Base-by-base conservation (phyloP, 1,140 invertebrate genomes). In the Drosophila obscura region DNA sequence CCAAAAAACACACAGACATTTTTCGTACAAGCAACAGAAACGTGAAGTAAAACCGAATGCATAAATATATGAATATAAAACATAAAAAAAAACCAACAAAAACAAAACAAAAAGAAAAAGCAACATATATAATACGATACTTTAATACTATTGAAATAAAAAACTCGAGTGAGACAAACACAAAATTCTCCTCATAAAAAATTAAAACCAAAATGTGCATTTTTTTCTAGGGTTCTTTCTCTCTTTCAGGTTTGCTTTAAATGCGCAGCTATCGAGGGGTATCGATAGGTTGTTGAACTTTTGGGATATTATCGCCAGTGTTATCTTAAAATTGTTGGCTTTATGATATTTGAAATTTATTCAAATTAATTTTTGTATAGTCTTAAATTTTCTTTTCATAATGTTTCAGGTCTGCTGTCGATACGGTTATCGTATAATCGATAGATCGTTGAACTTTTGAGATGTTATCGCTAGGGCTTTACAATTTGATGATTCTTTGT, bases 131-230 rank as follows among this genome's bases (percentile, higher is more conserved):
- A 88, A 88, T 80, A 88, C 83, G 79, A 88, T 88, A 88, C 83
- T 88, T 88, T 88, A 88, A 88, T 88, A 89, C 83, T 89, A 88
- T 88, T 88, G 73, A 89, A 88, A 88, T 89, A 80, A 83, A 87
- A 77, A 87, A 87, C 60, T 15, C 48, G 84, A 84, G 77, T 71
- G 35, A 77, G 76, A 68, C 62, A 79, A 88, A 81, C 57, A 78
- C 26, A 80, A 83, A 74, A 71, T 66, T 53, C 72, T 77, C 67
- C 69, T 88, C 84, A 84, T 73, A 77, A 88, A 88, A 28, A 88
- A 82, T 68, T 45, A 60, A 52, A 65, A 35, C 24, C 50, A 28
- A 48, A 41, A n/a, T 2, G 13, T 35, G 16, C 64, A 59, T 68
- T 61, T 51, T 8, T 31, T 67, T 52, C 28, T 46, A n/a, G 52